Conservation (phyloP, 2,797 vertebrate species). For the Labeo calbasu region DNA sequence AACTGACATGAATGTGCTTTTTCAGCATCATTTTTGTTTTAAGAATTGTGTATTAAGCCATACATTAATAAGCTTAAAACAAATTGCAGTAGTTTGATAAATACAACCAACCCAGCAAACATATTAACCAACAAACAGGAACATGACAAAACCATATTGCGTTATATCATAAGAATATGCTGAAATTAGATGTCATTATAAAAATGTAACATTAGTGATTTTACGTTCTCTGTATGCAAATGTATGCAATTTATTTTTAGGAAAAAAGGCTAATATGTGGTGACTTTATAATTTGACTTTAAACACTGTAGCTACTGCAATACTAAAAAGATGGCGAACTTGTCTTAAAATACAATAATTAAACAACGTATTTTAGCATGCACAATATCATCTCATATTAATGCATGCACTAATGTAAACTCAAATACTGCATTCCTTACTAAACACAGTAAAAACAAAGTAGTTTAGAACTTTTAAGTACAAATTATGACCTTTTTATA, state of each 20-base stretch:
- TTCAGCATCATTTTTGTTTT: background rate
- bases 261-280: constrained; percentile 49
- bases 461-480: constrained; percentile 13
- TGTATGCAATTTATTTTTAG: background rate
- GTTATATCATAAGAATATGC: constrained; percentile 18
- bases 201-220: background rate
- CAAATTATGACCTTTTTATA: constrained; percentile 16
- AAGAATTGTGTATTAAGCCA: background rate
- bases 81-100: background rate
- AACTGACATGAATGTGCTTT: background rate
- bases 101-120: constrained; percentile 11
- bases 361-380: constrained; percentile 34
- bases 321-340: background rate
- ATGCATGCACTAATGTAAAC: constrained; percentile 32
- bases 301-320: background rate
- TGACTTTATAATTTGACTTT: constrained; percentile 65
- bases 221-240: background rate
- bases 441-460: background rate
- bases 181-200: background rate
- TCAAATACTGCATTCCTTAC: constrained; percentile 10
- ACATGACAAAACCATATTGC: constrained; percentile 15
- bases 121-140: constrained; percentile 6
- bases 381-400: constrained; percentile 1
- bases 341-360: background rate
- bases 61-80: background rate